A percentile compares a stretch with the other conserved stretches of the same genome.
These are phyloP conservation scores for Drosophila pseudotakahashii DNA, from an alignment of 2,888 invertebrate genomes.

Conservation along the genomic window DNA sequence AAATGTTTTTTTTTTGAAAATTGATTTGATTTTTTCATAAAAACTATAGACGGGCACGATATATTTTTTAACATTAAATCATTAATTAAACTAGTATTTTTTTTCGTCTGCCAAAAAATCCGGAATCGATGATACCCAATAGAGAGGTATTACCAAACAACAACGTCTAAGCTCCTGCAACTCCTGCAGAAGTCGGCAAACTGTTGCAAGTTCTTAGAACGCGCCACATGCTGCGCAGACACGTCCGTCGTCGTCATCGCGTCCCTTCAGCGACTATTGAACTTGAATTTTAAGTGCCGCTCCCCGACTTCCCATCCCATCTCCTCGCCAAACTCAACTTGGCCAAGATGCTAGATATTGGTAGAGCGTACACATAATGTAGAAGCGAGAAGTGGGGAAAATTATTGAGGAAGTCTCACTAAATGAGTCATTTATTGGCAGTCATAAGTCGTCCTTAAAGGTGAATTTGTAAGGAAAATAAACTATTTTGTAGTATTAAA, in stretches of 20 bases:
- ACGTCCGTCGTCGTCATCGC: slow-evolving; percentile 54
- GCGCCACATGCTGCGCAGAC: slow-evolving; percentile 75
- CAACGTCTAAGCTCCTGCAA: slow-evolving; percentile 7
- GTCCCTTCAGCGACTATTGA: slow-evolving; percentile 59
- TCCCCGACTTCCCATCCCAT: slow-evolving; percentile 22
- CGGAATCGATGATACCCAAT: not conserved
- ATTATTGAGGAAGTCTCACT: not conserved
- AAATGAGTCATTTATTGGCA: slow-evolving; percentile 10
- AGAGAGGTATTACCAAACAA: not conserved
- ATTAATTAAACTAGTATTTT: not conserved
- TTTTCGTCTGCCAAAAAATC: not conserved
- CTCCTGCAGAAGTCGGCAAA: slow-evolving; percentile 60
- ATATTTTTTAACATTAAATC: not conserved
- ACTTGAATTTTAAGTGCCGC: slow-evolving; percentile 75
- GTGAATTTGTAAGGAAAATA: not conserved
- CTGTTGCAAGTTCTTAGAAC: slow-evolving; percentile 79
- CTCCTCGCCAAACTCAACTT: slow-evolving; percentile 9
- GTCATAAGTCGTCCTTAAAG: not conserved
- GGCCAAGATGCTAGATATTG: slow-evolving; percentile 26
- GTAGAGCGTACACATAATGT: not conserved
- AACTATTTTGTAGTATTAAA: too few relatives aligned
- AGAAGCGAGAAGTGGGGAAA: not conserved
- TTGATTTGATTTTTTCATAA: not conserved
- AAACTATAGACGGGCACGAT: too few relatives aligned
- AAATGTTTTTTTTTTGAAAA: too few relatives aligned